These are phyloP conservation scores for Cynodonichthys magdalenae DNA, from an alignment of 2,797 vertebrate genomes.

Conservation along the genomic window DNA sequence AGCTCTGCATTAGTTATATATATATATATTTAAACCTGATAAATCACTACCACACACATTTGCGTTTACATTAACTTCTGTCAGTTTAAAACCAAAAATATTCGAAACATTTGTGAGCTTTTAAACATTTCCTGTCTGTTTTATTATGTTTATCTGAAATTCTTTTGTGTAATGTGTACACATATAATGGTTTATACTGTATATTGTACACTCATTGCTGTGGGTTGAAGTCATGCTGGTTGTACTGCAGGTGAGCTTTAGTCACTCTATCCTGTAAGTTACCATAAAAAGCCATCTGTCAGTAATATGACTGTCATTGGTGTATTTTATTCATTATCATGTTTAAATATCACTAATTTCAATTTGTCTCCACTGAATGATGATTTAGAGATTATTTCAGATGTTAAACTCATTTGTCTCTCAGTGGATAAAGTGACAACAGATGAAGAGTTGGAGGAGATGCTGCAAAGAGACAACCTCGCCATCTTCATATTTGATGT, in stretches of 20 bases:
- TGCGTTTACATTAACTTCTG: too few relatives aligned
- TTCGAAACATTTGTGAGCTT: too few relatives aligned
- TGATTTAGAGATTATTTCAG: neutral
- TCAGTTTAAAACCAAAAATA: too few relatives aligned
- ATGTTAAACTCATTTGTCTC: neutral
- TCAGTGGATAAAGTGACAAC: slow-evolving; percentile 88
- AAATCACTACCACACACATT: too few relatives aligned
- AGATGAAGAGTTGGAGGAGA: slow-evolving; percentile 88
- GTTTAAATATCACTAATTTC: neutral
- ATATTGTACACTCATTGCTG: neutral
- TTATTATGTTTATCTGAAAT: neutral
- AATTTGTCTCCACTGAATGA: neutral
- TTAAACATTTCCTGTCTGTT: neutral
- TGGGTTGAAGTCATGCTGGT: neutral
- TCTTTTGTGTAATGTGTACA: neutral
- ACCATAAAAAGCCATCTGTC: too few relatives aligned
- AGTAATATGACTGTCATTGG: neutral
- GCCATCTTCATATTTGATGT: slow-evolving; percentile 89
- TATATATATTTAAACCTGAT: too few relatives aligned
- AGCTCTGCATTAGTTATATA: too few relatives aligned
- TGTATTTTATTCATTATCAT: neutral
- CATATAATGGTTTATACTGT: neutral
- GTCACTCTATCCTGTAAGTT: slow-evolving; percentile 1
- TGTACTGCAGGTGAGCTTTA: neutral
- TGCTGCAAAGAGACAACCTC: slow-evolving; percentile 86